phyloP scores from a whole-genome alignment of 2,888 invertebrate species.

The Brenthis hecate region DNA sequence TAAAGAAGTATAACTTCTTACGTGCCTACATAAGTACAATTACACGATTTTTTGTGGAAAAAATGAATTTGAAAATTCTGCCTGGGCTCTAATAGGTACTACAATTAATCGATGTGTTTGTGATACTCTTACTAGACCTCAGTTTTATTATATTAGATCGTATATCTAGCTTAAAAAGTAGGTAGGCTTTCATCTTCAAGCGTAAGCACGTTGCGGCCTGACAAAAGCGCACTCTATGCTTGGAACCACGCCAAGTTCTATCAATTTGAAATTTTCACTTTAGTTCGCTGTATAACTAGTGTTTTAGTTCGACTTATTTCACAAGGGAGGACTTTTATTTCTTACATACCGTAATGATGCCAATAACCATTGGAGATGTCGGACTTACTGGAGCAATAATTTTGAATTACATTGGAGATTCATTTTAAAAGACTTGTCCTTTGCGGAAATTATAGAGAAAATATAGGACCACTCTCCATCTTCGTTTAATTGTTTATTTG shows the following conservation, averaged over 20 bases:
- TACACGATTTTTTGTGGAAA: no score
- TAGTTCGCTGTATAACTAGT: constrained; percentile 33
- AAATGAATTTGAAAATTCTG: no score
- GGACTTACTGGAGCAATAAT: not conserved
- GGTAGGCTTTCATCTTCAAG: constrained; percentile 51
- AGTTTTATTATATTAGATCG: constrained; percentile 22
- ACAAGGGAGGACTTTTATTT: constrained; percentile 28
- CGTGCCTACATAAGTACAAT: no score
- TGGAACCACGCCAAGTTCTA: constrained; percentile 60
- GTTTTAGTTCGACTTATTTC: constrained; percentile 31
- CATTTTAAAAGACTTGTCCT: no score
- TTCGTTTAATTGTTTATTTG: no score
- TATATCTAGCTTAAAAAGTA: constrained; percentile 33
- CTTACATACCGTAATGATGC: constrained; percentile 9
- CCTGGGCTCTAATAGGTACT: no score
- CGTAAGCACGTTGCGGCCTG: constrained; percentile 47
- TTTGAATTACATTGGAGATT: no score
- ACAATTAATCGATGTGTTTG: no score
- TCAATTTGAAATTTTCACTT: constrained; percentile 56
- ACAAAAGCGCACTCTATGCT: constrained; percentile 59
- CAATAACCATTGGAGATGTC: constrained; percentile 7
- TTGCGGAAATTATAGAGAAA: no score
- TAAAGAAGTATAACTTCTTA: no score
- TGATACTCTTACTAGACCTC: not conserved
- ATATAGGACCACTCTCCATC: no score